Conservation (phyloP, 2,888 invertebrate species). For the Candidula unifasciata region DNA sequence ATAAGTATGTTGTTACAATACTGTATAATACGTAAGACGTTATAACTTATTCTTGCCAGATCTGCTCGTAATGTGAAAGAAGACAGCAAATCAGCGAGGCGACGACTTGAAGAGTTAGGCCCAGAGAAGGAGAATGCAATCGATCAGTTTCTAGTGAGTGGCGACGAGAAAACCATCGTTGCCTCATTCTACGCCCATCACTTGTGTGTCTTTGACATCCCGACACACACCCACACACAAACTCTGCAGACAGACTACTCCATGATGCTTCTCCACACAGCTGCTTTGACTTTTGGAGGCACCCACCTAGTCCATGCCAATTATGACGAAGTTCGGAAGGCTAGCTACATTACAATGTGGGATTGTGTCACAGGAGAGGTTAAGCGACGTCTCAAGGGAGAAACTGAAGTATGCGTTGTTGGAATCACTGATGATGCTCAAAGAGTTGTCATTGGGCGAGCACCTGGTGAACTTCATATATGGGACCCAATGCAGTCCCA, state of each 20-base stretch:
- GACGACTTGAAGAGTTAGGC: constrained; percentile 64
- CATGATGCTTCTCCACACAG: constrained; percentile 73
- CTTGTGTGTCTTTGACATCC: constrained; percentile 74
- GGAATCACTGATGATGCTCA: constrained; percentile 71
- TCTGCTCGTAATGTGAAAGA: constrained; percentile 64
- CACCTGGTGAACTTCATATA: constrained; percentile 70
- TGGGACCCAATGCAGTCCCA: constrained; percentile 71
- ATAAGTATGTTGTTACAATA: too few relatives aligned
- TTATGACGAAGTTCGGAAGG: constrained; percentile 74
- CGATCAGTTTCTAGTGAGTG: constrained; percentile 73
- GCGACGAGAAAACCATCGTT: constrained; percentile 70
- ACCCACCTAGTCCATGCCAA: constrained; percentile 72
- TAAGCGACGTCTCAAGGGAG: constrained; percentile 70
- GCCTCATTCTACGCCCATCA: constrained; percentile 77
- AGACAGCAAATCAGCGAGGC: constrained; percentile 64
- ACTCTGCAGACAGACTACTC: constrained; percentile 73
- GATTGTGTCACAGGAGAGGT: constrained; percentile 71
- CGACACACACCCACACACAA: constrained; percentile 65
- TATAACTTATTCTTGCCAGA: constrained; percentile 1
- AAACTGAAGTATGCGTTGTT: constrained; percentile 73
- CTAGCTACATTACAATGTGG: constrained; percentile 76
- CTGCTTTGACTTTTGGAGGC: constrained; percentile 72
- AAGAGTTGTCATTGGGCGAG: constrained; percentile 73
- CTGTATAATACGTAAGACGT: not conserved
- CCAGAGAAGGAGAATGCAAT: constrained; percentile 74